These are phyloP conservation scores for Drepana arcuata DNA, from an alignment of 1,140 invertebrate species.

Conservation along the genomic window DNA sequence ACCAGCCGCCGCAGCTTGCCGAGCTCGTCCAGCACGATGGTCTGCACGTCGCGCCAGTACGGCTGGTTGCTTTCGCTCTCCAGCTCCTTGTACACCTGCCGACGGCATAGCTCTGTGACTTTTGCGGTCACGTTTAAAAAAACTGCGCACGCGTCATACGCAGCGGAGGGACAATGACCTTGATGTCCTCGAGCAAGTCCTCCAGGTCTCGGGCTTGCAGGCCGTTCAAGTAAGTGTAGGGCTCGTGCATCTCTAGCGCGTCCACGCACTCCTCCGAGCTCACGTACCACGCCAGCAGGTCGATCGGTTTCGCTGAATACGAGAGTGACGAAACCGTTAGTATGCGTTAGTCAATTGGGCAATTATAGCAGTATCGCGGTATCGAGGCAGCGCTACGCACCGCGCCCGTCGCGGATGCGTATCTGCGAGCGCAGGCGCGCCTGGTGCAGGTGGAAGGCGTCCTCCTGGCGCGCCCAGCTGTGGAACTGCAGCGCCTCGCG, in stretches of 20 bases:
- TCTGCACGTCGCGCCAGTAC: constrained; percentile 98
- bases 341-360: no score
- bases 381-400: constrained; percentile 19
- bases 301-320: constrained; percentile 98
- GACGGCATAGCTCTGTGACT: no score
- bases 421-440: constrained; percentile 92
- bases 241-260: constrained; percentile 98
- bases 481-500: constrained; percentile 96
- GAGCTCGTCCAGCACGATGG: constrained; percentile 96
- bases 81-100: constrained; percentile 85
- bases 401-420: constrained; percentile 93
- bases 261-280: constrained; percentile 93
- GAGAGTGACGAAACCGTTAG: no score
- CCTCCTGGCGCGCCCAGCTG: constrained; percentile 96
- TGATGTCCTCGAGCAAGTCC: constrained; percentile 97
- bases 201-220: constrained; percentile 94
- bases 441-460: constrained; percentile 93
- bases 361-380: no score
- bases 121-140: no score
- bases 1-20: constrained; percentile 85
- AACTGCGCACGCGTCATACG: no score
- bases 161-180: no score
- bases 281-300: constrained; percentile 97
- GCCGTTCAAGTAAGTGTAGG: constrained; percentile 96
- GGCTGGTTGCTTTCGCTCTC: constrained; percentile 90